Base-by-base conservation (phyloP, 2,113 vertebrate genomes). In the Lates calcarifer region DNA sequence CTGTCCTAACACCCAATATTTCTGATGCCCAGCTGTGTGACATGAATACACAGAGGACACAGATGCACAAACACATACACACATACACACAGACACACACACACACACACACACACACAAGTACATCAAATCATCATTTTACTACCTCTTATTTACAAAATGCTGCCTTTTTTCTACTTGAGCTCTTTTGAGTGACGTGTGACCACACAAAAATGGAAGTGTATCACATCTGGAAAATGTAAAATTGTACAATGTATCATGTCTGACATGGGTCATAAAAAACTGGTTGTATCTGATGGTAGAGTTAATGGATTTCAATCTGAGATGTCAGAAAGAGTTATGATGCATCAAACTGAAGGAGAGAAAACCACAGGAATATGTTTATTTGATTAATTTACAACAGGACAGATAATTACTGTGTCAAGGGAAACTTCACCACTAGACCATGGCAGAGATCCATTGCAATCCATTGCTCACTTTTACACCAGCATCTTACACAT, bases 21-120 rank as follows among this genome's bases (percentile, higher is more conserved):
- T 87, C 58, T 76, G 65, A 82, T 73, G 75, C 24, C 20, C 67
- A 72, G 24, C 49, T 45, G 45, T 74, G 72, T 73, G 77, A 76
- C 61, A 77, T 64, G 45, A 57, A 77, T 57, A 76, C 39, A 77
- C 64, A 63, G 6, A 69, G 29, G 33, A 79, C 14, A 66, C 53
- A 68, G 31, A 63, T 35, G n/a, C 39, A 35, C 17, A 57, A 5
- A 33, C 29, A 14, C 5, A 58, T 2, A 26, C 66, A 74, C 28
- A 62, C 53, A 57, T 0, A 45, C 43, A 45, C 17, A n/a, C 28
- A 49, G 24, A n/a, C 39, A 35, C 17, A 57, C 3, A 33, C 29
- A 14, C 5, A 58, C 1, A 26, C 66, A 74, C 28, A 62, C 53
- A 57, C 2, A 45, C 43, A 45, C 17, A n/a, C 28, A 49, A 22